Percentiles rank a stretch among this genome's conserved stretches.
Evolutionary conservation across 2,888 invertebrate genomes (phyloP).

Genomic region (Nomada ruficornis): DNA sequence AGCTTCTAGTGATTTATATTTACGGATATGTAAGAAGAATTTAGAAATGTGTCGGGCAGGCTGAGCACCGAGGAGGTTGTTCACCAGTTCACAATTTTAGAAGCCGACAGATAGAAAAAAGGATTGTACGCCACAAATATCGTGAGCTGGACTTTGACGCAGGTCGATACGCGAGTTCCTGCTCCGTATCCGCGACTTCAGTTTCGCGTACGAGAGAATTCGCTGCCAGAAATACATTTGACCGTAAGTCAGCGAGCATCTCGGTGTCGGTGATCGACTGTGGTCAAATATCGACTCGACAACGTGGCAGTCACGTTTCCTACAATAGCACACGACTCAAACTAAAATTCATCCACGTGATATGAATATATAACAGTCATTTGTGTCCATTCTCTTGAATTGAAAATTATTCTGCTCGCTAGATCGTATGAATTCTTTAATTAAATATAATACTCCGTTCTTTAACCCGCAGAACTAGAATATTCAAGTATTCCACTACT

Average conservation of each 20-base stretch:
- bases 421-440: too few species aligned
- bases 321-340: neutral
- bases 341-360: neutral
- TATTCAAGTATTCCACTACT: neutral
- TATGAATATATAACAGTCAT: neutral
- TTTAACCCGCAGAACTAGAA: neutral
- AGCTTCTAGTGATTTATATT: neutral
- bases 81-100: slow-evolving; percentile 26
- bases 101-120: slow-evolving; percentile 17
- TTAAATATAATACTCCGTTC: neutral
- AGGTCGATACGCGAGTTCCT: slow-evolving; percentile 16
- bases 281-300: slow-evolving; percentile 17
- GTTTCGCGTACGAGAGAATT: slow-evolving; percentile 38
- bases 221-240: slow-evolving; percentile 53
- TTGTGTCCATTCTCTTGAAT: neutral
- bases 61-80: neutral
- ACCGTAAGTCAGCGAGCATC: slow-evolving; percentile 40
- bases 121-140: slow-evolving; percentile 11
- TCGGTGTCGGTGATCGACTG: slow-evolving; percentile 40
- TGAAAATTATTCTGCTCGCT: neutral
- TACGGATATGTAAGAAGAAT: neutral
- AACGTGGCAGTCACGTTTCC: slow-evolving; percentile 12
- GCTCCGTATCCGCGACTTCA: slow-evolving; percentile 17
- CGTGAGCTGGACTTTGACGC: neutral
- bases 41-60: neutral